Evolutionary conservation across 2,113 vertebrate genomes (phyloP).

Genomic region (Clinocottus analis): DNA sequence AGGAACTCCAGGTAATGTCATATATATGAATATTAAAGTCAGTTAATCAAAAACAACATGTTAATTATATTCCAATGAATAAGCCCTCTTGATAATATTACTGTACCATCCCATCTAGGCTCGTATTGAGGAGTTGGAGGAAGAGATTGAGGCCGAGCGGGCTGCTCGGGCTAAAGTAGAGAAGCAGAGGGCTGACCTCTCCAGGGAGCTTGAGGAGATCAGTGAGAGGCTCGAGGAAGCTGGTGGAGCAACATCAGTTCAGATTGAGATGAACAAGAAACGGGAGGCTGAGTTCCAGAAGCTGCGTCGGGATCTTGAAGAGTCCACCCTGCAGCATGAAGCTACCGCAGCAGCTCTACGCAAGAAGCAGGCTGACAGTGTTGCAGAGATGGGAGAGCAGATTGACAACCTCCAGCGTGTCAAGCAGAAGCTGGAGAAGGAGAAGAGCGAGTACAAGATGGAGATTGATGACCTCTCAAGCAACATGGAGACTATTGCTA

Average conservation of each 20-base stretch:
- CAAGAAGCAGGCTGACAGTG: slow-evolving; percentile 76
- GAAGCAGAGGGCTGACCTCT: slow-evolving; percentile 87
- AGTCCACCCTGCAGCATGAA: slow-evolving; percentile 78
- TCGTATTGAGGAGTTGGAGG: slow-evolving; percentile 79
- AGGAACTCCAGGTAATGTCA: slow-evolving; percentile 79
- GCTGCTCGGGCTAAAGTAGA: slow-evolving; percentile 87
- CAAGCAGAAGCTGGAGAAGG: slow-evolving; percentile 78
- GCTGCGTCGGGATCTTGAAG: slow-evolving; percentile 76
- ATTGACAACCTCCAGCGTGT: slow-evolving; percentile 77
- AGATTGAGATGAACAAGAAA: slow-evolving; percentile 82
- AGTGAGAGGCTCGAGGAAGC: slow-evolving; percentile 81
- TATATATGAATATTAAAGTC: accelerated
- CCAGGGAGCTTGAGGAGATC: slow-evolving; percentile 91
- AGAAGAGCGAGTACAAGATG: slow-evolving; percentile 78
- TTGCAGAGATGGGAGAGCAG: slow-evolving; percentile 73
- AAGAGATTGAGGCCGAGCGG: slow-evolving; percentile 91
- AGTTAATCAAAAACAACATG: background rate
- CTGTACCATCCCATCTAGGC: slow-evolving; percentile 46
- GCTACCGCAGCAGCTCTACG: slow-evolving; percentile 74
- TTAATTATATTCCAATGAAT: background rate
- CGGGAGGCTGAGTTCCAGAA: slow-evolving; percentile 77
- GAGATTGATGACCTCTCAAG: slow-evolving; percentile 77
- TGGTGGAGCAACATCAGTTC: slow-evolving; percentile 76
- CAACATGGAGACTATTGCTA: slow-evolving; percentile 78
- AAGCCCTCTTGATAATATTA: background rate